Base-by-base conservation (phyloP, 2,113 vertebrate species). In the Cynopterus brachyotis region DNA sequence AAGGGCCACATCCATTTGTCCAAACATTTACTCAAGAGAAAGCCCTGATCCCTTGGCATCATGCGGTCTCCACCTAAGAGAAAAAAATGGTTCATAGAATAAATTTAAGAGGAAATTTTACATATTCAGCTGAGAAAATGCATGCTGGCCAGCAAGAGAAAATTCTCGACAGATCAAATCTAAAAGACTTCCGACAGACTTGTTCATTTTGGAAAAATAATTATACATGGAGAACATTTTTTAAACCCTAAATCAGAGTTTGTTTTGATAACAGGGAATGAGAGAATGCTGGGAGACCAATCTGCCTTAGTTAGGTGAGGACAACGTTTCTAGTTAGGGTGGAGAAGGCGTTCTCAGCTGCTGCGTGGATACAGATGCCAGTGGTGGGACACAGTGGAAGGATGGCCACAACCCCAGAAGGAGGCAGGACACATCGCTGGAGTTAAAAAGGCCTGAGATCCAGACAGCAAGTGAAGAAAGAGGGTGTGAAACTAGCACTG, bases 61-160 rank as follows among this genome's bases (percentile, higher is more conserved):
- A 11, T 16, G 17, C 7, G 66, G 60, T 28, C 32, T 75, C 72
- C 70, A 30, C 3, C 28, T 87, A 66, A 89, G 13, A 89, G 35
- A 96, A 96, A 81, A 6, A 90, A 96, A 89, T 35, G 47, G 9
- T 55, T 66, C 9, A 22, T 19, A 85, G 55, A 81, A 78, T 81
- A 73, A 91, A 96, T 64, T 73, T n/a, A 72, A 96, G 17, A 59
- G 32, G 8, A 64, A 45, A 37, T 92, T 92, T 93, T 13, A 60
- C 32, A 62, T 82, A 55, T 75, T 79, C 53, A 60, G 6, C 19
- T 81, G 45, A 89, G 37, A 73, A 97, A 35, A 70, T 64, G 40
- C n/a, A 59, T 40, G 6, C 9, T 73, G 19, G 53, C 40, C 62
- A 94, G 40, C 5, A 79, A 47, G 13, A 47, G 67, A 86, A 92